Evolutionary conservation across 2,797 vertebrate genomes (phyloP).

Genomic region (Cephalopachus bancanus): DNA sequence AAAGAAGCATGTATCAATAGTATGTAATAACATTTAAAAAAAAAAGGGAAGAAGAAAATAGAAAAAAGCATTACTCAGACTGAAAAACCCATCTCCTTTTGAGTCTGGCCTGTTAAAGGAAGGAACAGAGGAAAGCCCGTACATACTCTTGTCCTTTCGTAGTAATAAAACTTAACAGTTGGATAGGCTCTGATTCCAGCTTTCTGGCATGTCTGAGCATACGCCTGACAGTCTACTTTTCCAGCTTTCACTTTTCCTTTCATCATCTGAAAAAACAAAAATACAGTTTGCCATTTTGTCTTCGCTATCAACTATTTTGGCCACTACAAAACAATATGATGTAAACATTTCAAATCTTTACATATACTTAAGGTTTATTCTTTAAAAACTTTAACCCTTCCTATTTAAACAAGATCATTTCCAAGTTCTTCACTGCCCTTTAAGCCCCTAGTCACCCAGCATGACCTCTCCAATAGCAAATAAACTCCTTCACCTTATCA

Average conservation of each 20-base stretch:
- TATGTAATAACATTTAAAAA: neutral
- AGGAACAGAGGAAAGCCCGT: neutral
- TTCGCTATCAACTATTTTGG: slow-evolving; percentile 52
- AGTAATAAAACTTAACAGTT: slow-evolving; percentile 94
- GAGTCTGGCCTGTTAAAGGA: neutral
- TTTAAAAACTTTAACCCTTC: slow-evolving; percentile 45
- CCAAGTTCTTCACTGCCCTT: neutral
- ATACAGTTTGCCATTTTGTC: slow-evolving; percentile 62
- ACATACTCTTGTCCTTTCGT: slow-evolving; percentile 91
- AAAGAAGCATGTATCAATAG: neutral
- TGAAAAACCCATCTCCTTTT: neutral
- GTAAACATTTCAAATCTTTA: slow-evolving; percentile 44
- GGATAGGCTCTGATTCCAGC: slow-evolving; percentile 96
- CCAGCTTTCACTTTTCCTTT: slow-evolving; percentile 95
- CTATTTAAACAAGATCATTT: slow-evolving; percentile 7
- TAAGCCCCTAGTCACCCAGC: neutral
- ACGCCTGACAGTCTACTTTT: slow-evolving; percentile 97
- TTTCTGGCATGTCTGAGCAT: slow-evolving; percentile 93
- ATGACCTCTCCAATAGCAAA: neutral
- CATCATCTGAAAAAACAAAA: slow-evolving; percentile 88
- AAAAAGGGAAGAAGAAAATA: neutral
- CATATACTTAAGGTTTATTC: neutral
- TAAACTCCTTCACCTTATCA: neutral
- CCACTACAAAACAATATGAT: slow-evolving; percentile 23
- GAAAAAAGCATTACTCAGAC: neutral